A percentile compares a stretch with the other conserved stretches of the same genome.
These are phyloP conservation scores for Dinoponera quadriceps DNA, from an alignment of 1,140 invertebrate genomes.

Conservation along the genomic window DNA sequence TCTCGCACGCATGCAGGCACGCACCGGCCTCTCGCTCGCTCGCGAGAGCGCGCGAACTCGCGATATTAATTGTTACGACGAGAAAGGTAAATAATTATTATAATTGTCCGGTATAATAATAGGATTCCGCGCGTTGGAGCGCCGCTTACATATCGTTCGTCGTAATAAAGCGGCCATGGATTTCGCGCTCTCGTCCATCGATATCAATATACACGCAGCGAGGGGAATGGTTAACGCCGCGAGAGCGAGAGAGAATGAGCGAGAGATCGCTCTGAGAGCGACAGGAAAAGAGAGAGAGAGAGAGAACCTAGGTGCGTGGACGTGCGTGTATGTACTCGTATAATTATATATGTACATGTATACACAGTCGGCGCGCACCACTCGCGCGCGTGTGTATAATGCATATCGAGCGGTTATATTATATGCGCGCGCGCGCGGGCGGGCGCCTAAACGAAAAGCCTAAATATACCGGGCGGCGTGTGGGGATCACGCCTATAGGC, in stretches of 20 bases:
- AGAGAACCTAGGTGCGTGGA: neutral
- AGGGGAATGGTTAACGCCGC: slow-evolving; percentile 21
- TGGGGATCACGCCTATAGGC: slow-evolving; percentile 73
- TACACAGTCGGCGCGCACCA: neutral
- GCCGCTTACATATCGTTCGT: slow-evolving; percentile 77
- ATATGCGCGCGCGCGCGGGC: slow-evolving; percentile 64
- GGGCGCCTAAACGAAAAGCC: slow-evolving; percentile 72
- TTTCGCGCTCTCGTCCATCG: slow-evolving; percentile 77
- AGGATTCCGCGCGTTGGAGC: slow-evolving; percentile 77
- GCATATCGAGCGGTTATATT: slow-evolving; percentile 74
- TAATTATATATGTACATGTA: slow-evolving; percentile 62
- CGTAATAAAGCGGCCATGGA: slow-evolving; percentile 80
- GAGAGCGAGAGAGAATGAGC: neutral
- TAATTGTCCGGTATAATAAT: slow-evolving; percentile 84
- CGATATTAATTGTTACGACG: slow-evolving; percentile 84
- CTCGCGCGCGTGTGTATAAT: slow-evolving; percentile 56
- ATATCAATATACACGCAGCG: slow-evolving; percentile 64
- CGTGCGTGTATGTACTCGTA: slow-evolving; percentile 14
- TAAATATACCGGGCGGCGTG: slow-evolving; percentile 75
- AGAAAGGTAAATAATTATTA: slow-evolving; percentile 85
- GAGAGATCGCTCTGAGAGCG: slow-evolving; percentile 3
- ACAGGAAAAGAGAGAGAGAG: neutral
- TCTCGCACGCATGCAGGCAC: no score
- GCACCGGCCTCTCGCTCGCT: neutral
- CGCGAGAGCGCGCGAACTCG: slow-evolving; percentile 22